phyloP scores from a whole-genome alignment of 2,888 invertebrate species.

The Elmis aenea region DNA sequence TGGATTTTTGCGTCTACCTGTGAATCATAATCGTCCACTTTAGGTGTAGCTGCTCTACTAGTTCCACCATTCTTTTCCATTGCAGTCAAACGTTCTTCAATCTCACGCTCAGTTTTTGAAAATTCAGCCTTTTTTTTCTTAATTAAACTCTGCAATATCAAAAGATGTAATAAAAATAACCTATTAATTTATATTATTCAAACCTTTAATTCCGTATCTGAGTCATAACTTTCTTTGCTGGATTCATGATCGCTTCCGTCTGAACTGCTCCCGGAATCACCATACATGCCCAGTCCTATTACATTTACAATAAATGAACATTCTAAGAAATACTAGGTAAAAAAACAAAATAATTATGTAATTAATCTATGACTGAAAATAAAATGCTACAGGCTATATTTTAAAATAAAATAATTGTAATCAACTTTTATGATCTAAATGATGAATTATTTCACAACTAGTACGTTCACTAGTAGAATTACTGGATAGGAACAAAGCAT shows the following conservation, averaged over 20 bases:
- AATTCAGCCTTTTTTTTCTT: slow-evolving; percentile 65
- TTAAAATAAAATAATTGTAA: too few relatives aligned
- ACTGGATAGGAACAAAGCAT: too few relatives aligned
- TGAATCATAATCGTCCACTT: slow-evolving; percentile 46
- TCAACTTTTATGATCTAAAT: too few relatives aligned
- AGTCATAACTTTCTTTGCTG: slow-evolving; percentile 42
- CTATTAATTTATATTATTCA: too few relatives aligned
- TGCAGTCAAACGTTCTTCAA: slow-evolving; percentile 63
- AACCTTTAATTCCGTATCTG: slow-evolving; percentile 73
- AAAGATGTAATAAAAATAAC: too few relatives aligned
- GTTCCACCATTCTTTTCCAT: slow-evolving; percentile 51
- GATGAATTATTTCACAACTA: too few relatives aligned
- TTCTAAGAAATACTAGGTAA: background rate
- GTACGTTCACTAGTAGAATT: too few relatives aligned
- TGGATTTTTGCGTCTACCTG: slow-evolving; percentile 42
- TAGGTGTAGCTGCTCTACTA: slow-evolving; percentile 42
- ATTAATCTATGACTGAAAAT: too few relatives aligned
- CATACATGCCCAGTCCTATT: slow-evolving; percentile 78
- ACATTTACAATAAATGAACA: slow-evolving; percentile 3
- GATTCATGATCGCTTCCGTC: slow-evolving; percentile 48
- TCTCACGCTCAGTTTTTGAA: slow-evolving; percentile 69
- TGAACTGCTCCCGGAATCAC: slow-evolving; percentile 60
- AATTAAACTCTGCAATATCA: slow-evolving; percentile 34
- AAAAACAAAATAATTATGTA: too few relatives aligned
- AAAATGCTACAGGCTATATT: too few relatives aligned